phyloP scores from a whole-genome alignment of 92 coral and sea anemone genomes.

The Anthopleura xanthogrammica region DNA sequence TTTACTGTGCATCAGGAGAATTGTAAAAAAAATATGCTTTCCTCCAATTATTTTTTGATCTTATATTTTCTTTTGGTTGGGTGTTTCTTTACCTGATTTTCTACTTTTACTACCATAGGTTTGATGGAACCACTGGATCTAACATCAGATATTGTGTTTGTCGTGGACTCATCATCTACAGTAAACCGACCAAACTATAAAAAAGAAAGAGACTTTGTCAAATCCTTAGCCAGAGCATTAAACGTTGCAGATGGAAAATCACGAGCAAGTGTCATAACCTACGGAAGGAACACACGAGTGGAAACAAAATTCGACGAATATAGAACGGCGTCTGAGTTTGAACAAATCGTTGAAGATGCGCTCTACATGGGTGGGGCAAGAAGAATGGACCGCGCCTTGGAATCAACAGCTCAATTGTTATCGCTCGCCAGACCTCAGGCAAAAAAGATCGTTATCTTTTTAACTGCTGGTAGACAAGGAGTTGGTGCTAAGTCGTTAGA shows the following conservation, averaged over 20 bases:
- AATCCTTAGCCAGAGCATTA: slow-evolving; percentile 54
- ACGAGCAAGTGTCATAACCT: slow-evolving; percentile 73
- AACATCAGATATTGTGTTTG: slow-evolving; percentile 68
- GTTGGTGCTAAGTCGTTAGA: slow-evolving; percentile 35
- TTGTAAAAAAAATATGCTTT: too few species aligned
- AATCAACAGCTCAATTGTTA: slow-evolving; percentile 50
- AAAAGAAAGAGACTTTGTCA: slow-evolving; percentile 63
- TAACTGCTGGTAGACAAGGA: slow-evolving; percentile 29
- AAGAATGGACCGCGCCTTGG: slow-evolving; percentile 73
- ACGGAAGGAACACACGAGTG: slow-evolving; percentile 62
- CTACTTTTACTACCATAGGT: slow-evolving; percentile 14
- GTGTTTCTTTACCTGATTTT: not conserved
- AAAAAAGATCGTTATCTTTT: slow-evolving; percentile 63
- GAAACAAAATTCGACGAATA: slow-evolving; percentile 60
- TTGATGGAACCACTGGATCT: slow-evolving; percentile 29
- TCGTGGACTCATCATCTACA: slow-evolving; percentile 79
- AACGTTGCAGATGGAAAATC: slow-evolving; percentile 62
- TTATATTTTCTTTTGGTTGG: not conserved
- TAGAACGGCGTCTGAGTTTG: slow-evolving; percentile 44
- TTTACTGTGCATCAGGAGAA: too few species aligned
- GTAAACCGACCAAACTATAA: slow-evolving; percentile 46
- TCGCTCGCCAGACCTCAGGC: slow-evolving; percentile 51
- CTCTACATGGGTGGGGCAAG: slow-evolving; percentile 67
- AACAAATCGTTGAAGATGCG: slow-evolving; percentile 54
- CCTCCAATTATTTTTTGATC: too few species aligned